Base-by-base conservation (phyloP, 2,888 invertebrate species). In the Andrena camellia region DNA sequence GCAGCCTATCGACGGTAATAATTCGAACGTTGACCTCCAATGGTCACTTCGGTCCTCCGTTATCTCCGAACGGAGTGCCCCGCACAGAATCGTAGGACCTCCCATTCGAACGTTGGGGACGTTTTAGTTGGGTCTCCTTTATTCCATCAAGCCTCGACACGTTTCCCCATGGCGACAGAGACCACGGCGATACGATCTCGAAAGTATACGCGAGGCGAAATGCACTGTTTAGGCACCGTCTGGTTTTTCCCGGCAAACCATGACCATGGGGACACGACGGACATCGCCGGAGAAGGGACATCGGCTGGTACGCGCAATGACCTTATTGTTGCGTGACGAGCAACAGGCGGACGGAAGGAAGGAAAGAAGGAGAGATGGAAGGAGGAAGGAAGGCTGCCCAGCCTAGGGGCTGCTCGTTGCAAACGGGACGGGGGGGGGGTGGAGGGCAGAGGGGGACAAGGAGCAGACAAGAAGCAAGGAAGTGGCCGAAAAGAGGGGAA, bases 251-350 rank as follows among this genome's bases (percentile, higher is more conserved):
- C 54, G 63, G 17, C 70, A 57, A 68, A 76, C 77, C 78, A 83
- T 78, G 77, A 83, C 78, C 78, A 75, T 64, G 69, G 75, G 42
- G 64, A 66, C 67, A n/a, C 33, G 70, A 35, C 68, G 81, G 68
- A 72, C 68, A 59, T 70, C 20, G 4, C 52, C 59, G 60, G 17
- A 31, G 71, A 74, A 74, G 68, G 83, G 68, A 83, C 78, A 73
- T 78, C 78, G 84, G 69, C 42, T 75, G 67, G 84, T 72, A 69
- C 68, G 85, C 85, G 76, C 89, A 81, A 85, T 86, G 88, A 86
- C 89, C 88, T 92, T 90, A 92, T 90, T 91, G 91, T 92, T 89
- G 92, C 92, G 90, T 90, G 91, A 93, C 88, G 84, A 60, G 64
- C 70, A 80, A 85, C 84, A 85, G 74, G 71, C 88, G 88, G 78